phyloP scores from a whole-genome alignment of 2,888 invertebrate species.

The Amiota mariae region DNA sequence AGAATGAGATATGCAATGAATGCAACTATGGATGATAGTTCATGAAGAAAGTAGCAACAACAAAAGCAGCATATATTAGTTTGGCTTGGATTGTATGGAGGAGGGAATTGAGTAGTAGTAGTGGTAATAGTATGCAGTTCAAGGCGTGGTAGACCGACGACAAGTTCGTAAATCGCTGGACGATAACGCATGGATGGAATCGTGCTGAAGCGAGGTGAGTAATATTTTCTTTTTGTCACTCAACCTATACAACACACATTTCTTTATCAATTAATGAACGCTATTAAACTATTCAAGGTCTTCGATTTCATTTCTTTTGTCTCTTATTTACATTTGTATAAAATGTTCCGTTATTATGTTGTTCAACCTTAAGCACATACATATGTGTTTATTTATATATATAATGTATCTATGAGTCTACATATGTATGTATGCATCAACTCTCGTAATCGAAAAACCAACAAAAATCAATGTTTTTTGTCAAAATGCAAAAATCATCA shows the following conservation, averaged over 20 bases:
- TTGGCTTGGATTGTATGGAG: slow-evolving; percentile 19
- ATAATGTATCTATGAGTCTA: no score
- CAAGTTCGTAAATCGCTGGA: slow-evolving; percentile 40
- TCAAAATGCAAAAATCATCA: slow-evolving; percentile 8
- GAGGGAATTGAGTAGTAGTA: neutral
- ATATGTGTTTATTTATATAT: no score
- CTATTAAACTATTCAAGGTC: slow-evolving; percentile 14
- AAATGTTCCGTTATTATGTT: slow-evolving; percentile 1
- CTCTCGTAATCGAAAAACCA: neutral
- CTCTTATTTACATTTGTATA: neutral
- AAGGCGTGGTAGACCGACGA: neutral
- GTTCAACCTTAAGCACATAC: no score
- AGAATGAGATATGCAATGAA: no score
- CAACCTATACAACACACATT: neutral
- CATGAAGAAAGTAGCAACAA: no score
- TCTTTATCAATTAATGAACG: slow-evolving; percentile 8
- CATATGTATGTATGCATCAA: no score
- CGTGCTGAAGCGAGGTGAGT: slow-evolving; percentile 46
- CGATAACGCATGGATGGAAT: slow-evolving; percentile 34
- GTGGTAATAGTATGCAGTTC: neutral
- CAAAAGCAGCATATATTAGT: no score
- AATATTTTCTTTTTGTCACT: slow-evolving; percentile 2
- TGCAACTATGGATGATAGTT: no score
- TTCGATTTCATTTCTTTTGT: neutral
- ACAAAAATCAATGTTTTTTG: slow-evolving; percentile 4